Evolutionary conservation across 2,888 invertebrate species (phyloP).

Genomic region (Melanotus villosus): DNA sequence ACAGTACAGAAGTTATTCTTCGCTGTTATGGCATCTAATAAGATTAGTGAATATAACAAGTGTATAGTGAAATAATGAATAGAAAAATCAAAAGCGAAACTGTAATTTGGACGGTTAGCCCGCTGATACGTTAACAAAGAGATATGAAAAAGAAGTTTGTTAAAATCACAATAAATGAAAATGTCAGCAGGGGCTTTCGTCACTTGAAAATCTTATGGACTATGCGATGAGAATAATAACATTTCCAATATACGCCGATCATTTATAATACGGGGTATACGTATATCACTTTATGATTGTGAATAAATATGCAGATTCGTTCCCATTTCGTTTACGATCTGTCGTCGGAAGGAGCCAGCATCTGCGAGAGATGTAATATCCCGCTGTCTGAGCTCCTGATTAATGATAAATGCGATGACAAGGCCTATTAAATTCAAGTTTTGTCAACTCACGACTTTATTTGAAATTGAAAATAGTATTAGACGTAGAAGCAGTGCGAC

Average conservation of each 20-base stretch:
- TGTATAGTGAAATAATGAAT: too few species aligned
- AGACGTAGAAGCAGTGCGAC: neutral
- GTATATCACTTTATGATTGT: conserved; percentile 59
- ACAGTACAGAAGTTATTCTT: too few species aligned
- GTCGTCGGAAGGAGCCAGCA: conserved; percentile 63
- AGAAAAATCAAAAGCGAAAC: too few species aligned
- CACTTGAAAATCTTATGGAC: conserved; percentile 21
- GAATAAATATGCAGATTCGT: conserved; percentile 67
- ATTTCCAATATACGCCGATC: conserved; percentile 49
- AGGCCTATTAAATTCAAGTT: conserved; percentile 46
- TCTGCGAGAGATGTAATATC: conserved; percentile 67
- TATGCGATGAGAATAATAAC: conserved; percentile 40
- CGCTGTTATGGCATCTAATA: too few species aligned
- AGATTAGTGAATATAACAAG: too few species aligned
- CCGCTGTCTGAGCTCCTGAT: conserved; percentile 66
- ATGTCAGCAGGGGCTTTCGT: neutral
- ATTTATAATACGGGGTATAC: conserved; percentile 51
- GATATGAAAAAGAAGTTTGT: too few species aligned
- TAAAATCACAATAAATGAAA: neutral
- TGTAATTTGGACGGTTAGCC: too few species aligned
- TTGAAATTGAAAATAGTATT: conserved; percentile 33
- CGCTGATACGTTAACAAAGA: too few species aligned
- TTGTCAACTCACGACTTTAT: conserved; percentile 43
- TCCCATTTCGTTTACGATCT: conserved; percentile 65
- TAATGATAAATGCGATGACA: conserved; percentile 63